A percentile compares a stretch with the other conserved stretches of the same genome.
Evolutionary conservation across 2,113 vertebrate genomes (phyloP).

Genomic region (Pipra filicauda): DNA sequence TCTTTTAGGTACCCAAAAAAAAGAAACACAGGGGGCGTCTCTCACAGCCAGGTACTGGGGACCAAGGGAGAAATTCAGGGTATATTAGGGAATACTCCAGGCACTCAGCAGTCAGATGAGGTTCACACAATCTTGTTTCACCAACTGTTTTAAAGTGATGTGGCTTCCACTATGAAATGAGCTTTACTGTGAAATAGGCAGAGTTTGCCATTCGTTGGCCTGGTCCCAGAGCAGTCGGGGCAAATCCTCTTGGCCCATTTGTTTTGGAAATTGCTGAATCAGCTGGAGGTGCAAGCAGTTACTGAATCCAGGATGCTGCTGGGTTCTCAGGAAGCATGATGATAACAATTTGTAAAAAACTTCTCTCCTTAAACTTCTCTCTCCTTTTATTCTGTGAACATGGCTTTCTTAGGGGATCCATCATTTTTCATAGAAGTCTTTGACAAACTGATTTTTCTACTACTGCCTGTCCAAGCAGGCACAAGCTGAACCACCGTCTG

Average conservation of each 20-base stretch:
- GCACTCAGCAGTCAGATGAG: background rate
- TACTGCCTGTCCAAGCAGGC: background rate
- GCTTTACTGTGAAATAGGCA: background rate
- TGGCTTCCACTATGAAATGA: background rate
- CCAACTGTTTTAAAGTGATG: background rate
- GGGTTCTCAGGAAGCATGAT: background rate
- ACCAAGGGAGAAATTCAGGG: accelerated
- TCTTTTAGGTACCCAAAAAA: background rate
- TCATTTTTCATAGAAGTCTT: background rate
- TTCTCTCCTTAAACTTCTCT: background rate
- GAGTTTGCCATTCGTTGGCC: background rate
- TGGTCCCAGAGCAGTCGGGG: background rate
- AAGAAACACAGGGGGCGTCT: background rate
- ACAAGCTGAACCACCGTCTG: conserved; percentile 26
- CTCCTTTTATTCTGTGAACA: background rate
- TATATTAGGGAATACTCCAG: accelerated
- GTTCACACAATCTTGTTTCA: background rate
- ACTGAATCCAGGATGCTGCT: background rate
- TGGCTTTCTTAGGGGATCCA: background rate
- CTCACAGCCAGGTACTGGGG: background rate
- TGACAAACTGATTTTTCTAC: background rate
- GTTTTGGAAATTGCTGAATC: background rate
- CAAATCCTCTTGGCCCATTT: background rate
- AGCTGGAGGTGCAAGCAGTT: background rate
- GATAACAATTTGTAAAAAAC: background rate